phyloP scores from a whole-genome alignment of 2,113 vertebrate species.

The Gila orcuttii region DNA sequence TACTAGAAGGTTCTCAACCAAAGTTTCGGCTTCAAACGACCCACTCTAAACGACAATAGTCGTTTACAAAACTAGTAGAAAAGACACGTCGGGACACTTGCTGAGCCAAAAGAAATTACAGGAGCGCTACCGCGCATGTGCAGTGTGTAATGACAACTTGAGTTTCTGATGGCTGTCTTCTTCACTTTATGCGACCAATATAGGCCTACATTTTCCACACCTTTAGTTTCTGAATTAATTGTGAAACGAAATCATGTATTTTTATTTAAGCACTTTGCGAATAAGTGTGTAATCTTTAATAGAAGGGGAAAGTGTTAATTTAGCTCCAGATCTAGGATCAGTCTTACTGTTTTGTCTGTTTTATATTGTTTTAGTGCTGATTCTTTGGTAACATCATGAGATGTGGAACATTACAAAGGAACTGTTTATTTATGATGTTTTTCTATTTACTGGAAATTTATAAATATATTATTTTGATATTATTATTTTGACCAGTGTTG shows the following conservation, averaged over 20 bases:
- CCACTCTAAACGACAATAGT: not conserved
- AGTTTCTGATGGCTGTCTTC: not conserved
- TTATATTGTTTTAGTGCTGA: not conserved
- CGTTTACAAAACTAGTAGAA: not conserved
- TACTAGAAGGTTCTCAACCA: not conserved
- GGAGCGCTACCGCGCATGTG: not conserved
- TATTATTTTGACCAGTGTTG: not conserved
- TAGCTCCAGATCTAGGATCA: not conserved
- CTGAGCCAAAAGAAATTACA: constrained; percentile 19
- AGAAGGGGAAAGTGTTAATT: not conserved
- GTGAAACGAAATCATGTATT: not conserved
- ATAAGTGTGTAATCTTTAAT: not conserved
- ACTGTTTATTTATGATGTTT: not conserved
- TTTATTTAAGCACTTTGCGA: not conserved
- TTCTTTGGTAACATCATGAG: not conserved
- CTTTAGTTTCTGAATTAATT: not conserved
- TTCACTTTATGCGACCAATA: not conserved
- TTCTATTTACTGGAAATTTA: not conserved
- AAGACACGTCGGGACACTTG: not conserved
- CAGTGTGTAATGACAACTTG: not conserved
- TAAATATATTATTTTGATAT: not conserved
- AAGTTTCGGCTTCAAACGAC: not conserved
- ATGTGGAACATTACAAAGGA: not conserved
- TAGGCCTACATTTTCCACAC: not conserved
- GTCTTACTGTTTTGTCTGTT: not conserved